Evolutionary conservation across 2,113 vertebrate genomes (phyloP).

Genomic region (Procavia capensis): DNA sequence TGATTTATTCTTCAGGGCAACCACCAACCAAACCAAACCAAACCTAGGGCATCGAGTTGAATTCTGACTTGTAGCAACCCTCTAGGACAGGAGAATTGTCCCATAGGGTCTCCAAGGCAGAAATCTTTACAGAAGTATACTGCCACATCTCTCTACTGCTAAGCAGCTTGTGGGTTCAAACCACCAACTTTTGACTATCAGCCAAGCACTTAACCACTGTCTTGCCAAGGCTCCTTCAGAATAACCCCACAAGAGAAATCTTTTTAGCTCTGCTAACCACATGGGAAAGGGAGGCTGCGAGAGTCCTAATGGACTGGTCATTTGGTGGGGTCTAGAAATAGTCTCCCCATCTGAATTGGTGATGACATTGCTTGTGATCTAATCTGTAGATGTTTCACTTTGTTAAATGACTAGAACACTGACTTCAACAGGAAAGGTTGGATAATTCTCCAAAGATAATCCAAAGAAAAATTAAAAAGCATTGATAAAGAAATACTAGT

Average conservation of each 20-base stretch:
- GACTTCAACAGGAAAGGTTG: neutral
- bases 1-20: constrained; percentile 15
- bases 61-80: too few species aligned
- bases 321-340: neutral
- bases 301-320: neutral
- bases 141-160: too few species aligned
- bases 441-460: constrained; percentile 61
- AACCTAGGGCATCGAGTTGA: too few species aligned
- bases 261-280: neutral
- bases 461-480: constrained; percentile 48
- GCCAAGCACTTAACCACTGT: too few species aligned
- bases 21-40: too few species aligned
- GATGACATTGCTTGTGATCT: neutral
- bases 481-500: constrained; percentile 59
- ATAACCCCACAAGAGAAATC: neutral
- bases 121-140: too few species aligned
- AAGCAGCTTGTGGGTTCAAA: too few species aligned
- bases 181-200: too few species aligned
- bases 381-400: neutral
- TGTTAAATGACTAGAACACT: constrained; percentile 50
- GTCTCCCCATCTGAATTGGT: neutral
- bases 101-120: too few species aligned
- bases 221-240: neutral
- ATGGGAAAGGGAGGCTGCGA: constrained; percentile 16
- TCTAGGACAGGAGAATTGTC: too few species aligned